Evolutionary conservation across 2,888 invertebrate species (phyloP), one percentile per base, ranked within the genome.

Genomic region (Drosophila atripex): DNA sequence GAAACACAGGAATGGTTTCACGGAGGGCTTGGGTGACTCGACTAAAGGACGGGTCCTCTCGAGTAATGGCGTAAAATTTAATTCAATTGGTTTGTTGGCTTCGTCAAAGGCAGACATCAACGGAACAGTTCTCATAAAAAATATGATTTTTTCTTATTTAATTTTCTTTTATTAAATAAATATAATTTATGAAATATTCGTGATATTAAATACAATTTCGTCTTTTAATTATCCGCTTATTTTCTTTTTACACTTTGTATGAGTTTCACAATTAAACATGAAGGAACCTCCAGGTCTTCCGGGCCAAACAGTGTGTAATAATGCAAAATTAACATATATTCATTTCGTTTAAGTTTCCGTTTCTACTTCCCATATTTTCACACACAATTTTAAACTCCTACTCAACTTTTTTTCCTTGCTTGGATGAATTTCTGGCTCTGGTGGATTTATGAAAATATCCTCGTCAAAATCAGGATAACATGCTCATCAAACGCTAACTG

Each of bases 31-130:
- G 51, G 46, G 68, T 41, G 28, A 9, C 18, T 16, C 3, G 43
- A n/a, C 21, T 28, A 35, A 30, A 14, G 60, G 46, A 39, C 56
- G 14, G 28, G n/a, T 28, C 65, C 71, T 70, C 69, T 74, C 80
- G 61, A 76, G 71, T 78, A 86, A 84, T 86, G 79, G 87, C 76
- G 74, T 76, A 73, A 85, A 84, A 87, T 84, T 85, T 85, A 84
- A 84, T 84, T 86, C 85, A 84, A 84, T 82, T 82, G 79, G 77
- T 86, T 82, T 77, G 75, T 82, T 80, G 82, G 65, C 74, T 76
- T 73, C 82, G 78, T 78, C 77, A 78, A 71, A 69, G 50, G 73
- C 66, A 63, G 46, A 30, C 43, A 54, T 53, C 25, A 53, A 47
- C 18, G 28, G 38, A 46, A 16, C n/a, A 21, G 23, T 21, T 16